Base-by-base conservation (phyloP, 1,140 invertebrate genomes). In the Diploscapter pachys region DNA sequence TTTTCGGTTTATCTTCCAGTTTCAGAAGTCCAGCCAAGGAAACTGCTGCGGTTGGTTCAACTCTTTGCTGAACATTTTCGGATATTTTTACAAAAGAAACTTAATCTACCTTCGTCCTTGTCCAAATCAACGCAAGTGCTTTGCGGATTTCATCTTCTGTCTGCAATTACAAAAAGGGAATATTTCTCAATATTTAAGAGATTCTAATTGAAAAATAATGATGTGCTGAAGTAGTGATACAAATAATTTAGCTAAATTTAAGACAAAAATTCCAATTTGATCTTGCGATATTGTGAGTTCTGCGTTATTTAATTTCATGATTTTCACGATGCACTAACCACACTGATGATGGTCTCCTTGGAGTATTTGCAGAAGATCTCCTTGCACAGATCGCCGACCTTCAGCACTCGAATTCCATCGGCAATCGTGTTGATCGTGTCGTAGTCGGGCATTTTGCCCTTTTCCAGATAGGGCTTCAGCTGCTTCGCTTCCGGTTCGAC, bases 41-140 rank as follows among this genome's bases (percentile, higher is more conserved):
- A 31, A 76, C 72, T 3, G 75, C 75, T 8, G 75, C 75, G 13
- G 75, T 66, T 62, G 75, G 75, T 52, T 76, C 75, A 9, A 76
- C 56, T 9, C 70, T 54, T 66, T 76, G 75, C 63, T 73, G 49
- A 61, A 73, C 31, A 11, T 31, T 31, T 59, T 31, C 9, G 9
- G 57, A 59, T 59, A 59, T 59, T 59, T 59, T 59, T 11, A 11
- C 57, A 31, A 59, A 59, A 59, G 9, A 31, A 59, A 31, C 57
- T 5, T 52, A 52, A 51, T n/a, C 50, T 6, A 73, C 72, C 64
- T 76, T 76, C 13, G 61, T 71, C 56, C 75, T 54, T n/a, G 75
- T 76, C 75, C 75, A 76, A 31, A 76, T 76, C 3, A 76, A 65
- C 31, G 65, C 68, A 56, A 76, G 54, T 4, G 70, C 75, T n/a